phyloP scores from a whole-genome alignment of 2,113 vertebrate species.

The Ginglymostoma cirratum region DNA sequence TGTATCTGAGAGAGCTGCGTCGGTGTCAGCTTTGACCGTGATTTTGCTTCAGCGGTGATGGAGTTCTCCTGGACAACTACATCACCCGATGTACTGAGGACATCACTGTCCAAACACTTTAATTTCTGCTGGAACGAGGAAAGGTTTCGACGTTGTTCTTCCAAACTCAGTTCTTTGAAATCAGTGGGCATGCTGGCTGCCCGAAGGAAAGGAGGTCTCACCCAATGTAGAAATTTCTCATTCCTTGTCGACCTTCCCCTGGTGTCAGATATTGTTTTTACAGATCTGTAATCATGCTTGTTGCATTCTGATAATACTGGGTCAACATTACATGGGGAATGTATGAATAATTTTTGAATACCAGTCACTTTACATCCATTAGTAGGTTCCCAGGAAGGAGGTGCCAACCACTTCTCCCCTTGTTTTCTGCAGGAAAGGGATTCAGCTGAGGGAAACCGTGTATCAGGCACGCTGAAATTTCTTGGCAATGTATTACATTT shows the following conservation, averaged over 20 bases:
- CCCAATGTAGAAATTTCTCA: slow-evolving; percentile 51
- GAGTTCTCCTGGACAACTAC: slow-evolving; percentile 41
- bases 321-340: slow-evolving; percentile 47
- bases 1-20: slow-evolving; percentile 51
- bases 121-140: slow-evolving; percentile 41
- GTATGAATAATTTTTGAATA: slow-evolving; percentile 59
- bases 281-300: slow-evolving; percentile 50
- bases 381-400: slow-evolving; percentile 61
- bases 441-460: slow-evolving; percentile 49
- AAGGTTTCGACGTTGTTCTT: slow-evolving; percentile 45
- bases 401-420: slow-evolving; percentile 67
- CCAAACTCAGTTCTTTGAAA: slow-evolving; percentile 58
- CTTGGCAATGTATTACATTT: slow-evolving; percentile 93
- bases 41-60: background rate
- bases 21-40: background rate
- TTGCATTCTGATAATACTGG: slow-evolving; percentile 38
- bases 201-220: slow-evolving; percentile 77
- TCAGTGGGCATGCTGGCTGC: slow-evolving; percentile 87
- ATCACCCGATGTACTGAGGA: slow-evolving; percentile 50
- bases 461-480: slow-evolving; percentile 88
- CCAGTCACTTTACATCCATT: slow-evolving; percentile 66
- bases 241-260: slow-evolving; percentile 45
- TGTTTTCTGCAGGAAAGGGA: slow-evolving; percentile 39
- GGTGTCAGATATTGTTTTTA: slow-evolving; percentile 48
- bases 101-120: slow-evolving; percentile 46